Evolutionary conservation across 1,140 invertebrate genomes (phyloP).

Genomic region (Eupeodes corollae): DNA sequence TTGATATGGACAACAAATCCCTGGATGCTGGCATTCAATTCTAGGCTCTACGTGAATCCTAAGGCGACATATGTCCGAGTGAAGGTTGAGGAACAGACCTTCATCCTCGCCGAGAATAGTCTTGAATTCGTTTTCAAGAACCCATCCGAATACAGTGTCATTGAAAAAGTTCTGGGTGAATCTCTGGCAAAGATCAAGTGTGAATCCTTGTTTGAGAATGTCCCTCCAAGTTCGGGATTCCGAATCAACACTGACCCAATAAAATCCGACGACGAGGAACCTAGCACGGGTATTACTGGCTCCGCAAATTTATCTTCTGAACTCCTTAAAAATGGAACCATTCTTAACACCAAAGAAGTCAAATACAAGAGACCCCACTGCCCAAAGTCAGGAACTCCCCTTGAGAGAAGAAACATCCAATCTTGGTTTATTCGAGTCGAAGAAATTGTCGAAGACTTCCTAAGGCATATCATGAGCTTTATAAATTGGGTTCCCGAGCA

Average conservation of each 20-base stretch:
- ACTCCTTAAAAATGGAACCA: slow-evolving; percentile 52
- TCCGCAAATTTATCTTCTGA: slow-evolving; percentile 64
- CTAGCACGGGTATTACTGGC: slow-evolving; percentile 89
- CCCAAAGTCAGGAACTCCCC: slow-evolving; percentile 89
- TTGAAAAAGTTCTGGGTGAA: slow-evolving; percentile 67
- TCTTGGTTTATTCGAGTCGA: slow-evolving; percentile 94
- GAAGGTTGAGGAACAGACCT: slow-evolving; percentile 32
- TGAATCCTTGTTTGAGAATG: slow-evolving; percentile 30
- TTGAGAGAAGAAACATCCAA: slow-evolving; percentile 71
- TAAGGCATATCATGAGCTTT: slow-evolving; percentile 47
- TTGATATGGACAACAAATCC: slow-evolving; percentile 95
- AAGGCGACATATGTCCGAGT: slow-evolving; percentile 47
- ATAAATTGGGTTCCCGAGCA: slow-evolving; percentile 23
- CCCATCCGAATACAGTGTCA: slow-evolving; percentile 48
- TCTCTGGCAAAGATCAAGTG: slow-evolving; percentile 66
- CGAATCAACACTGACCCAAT: slow-evolving; percentile 56
- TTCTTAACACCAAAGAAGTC: slow-evolving; percentile 49
- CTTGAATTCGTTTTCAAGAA: slow-evolving; percentile 54
- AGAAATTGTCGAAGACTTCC: slow-evolving; percentile 53
- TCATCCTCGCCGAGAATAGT: slow-evolving; percentile 49
- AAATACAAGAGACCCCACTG: slow-evolving; percentile 90
- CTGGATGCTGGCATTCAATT: slow-evolving; percentile 85
- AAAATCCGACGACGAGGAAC: slow-evolving; percentile 68
- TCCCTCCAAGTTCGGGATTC: slow-evolving; percentile 41
- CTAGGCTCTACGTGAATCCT: slow-evolving; percentile 51